Evolutionary conservation across 2,888 invertebrate genomes (phyloP), one percentile per base, ranked within the genome.

Genomic region (Scelioninae gen. 2): DNA sequence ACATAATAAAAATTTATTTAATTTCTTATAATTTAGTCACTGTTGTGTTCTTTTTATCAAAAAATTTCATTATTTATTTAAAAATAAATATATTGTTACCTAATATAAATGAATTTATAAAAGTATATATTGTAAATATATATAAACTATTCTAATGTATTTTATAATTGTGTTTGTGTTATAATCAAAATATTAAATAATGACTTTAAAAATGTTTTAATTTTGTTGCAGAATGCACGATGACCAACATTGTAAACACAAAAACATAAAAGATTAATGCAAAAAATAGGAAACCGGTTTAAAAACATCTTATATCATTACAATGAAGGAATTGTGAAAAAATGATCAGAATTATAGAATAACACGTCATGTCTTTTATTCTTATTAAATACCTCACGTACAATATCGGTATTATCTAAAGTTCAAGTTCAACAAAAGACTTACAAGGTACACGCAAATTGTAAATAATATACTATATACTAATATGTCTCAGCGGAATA

Each of bases 321-420:
- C 22, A 22, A 9, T 16, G 31, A 25, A 52, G 53, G 53, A 31
- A n/a, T n/a, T n/a, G n/a, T n/a, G n/a, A 1, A 25, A 37, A 33
- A 52, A 31, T 39, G 6, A 48, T 19, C 5, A 22, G 10, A 22
- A 10, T 22, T 61, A 55, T 43, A 63, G 57, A 73, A 63, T 53
- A 72, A 67, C 73, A 63, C 43, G 57, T 73, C 55, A 55, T 45
- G 48, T 67, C 37, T 67, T 65, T 72, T 63, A 73, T 67, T 73
- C 39, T 63, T 61, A 73, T 73, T 57, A 67, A 73, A 67, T 73
- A 63, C 33, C 52, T 60, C 57, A 46, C 58, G 35, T 73, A 63
- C 46, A 63, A 45, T 68, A 63, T 63, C 19, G 48, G 19, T 65
- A 60, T 64, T 64, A 18, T 45, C 22, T 68, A 58, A 33, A 46